Percentiles rank a stretch among this genome's conserved stretches.
phyloP scores from a whole-genome alignment of 2,888 invertebrate species.

The Bellardia bayeri region DNA sequence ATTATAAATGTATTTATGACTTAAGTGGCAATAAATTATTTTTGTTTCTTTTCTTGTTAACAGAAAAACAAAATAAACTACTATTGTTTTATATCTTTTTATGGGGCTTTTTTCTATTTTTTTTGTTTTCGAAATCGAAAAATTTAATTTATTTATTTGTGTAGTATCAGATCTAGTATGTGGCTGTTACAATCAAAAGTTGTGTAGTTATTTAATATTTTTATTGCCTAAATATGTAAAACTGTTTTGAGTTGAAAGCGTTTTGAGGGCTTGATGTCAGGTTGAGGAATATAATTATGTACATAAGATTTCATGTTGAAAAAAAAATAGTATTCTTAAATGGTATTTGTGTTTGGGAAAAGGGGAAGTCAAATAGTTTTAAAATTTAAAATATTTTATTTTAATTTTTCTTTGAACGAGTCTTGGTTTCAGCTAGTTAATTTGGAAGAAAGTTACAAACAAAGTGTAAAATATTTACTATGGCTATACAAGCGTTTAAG shows the following conservation, averaged over 20 bases:
- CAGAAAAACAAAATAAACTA: slow-evolving; percentile 75
- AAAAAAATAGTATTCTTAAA: background rate
- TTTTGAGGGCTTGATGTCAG: slow-evolving; percentile 2
- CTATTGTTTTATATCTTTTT: slow-evolving; percentile 77
- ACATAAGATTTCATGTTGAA: background rate
- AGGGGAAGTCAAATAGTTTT: background rate
- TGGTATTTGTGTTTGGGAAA: slow-evolving; percentile 17
- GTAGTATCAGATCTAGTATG: background rate
- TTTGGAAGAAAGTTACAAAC: too few relatives aligned
- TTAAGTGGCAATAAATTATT: slow-evolving; percentile 82
- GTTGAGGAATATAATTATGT: background rate
- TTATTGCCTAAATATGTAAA: slow-evolving; percentile 48
- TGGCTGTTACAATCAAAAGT: slow-evolving; percentile 54
- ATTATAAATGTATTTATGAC: slow-evolving; percentile 82
- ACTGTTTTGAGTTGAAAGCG: slow-evolving; percentile 18
- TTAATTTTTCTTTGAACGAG: too few relatives aligned
- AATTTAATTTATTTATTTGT: slow-evolving; percentile 53
- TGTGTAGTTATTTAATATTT: slow-evolving; percentile 62
- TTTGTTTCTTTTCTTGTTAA: slow-evolving; percentile 77
- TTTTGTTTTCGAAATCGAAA: slow-evolving; percentile 51
- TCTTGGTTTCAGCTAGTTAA: too few relatives aligned
- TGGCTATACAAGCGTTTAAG: too few relatives aligned
- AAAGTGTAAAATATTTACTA: too few relatives aligned
- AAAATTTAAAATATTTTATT: too few relatives aligned
- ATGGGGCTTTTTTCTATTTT: slow-evolving; percentile 30